A percentile compares a stretch with the other conserved stretches of the same genome.
Evolutionary conservation across 2,888 invertebrate species (phyloP).

Genomic region (Drosophila parthenogenetica): DNA sequence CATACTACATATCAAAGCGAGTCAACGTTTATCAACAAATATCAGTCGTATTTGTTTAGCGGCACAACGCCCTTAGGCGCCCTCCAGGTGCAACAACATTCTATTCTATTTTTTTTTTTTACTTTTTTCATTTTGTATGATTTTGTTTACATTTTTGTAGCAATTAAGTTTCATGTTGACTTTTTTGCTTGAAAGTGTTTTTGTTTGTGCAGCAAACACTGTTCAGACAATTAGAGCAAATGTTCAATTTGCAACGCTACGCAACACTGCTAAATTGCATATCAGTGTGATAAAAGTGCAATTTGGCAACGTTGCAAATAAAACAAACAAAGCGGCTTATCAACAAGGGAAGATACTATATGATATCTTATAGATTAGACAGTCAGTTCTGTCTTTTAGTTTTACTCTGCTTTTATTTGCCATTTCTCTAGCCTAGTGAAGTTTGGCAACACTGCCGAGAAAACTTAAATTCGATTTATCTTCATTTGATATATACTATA

Average conservation of each 20-base stretch:
- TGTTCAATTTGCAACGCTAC: conserved; percentile 30
- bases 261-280: conserved; percentile 27
- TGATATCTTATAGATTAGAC: too few species aligned
- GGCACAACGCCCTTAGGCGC: conserved; percentile 62
- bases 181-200: conserved; percentile 43
- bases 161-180: conserved; percentile 61
- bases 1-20: conserved; percentile 37
- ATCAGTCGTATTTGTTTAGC: conserved; percentile 61
- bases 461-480: neutral
- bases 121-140: conserved; percentile 15
- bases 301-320: conserved; percentile 16
- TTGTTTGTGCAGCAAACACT: conserved; percentile 59
- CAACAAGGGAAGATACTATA: too few species aligned
- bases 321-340: neutral
- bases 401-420: neutral
- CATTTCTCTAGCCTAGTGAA: neutral
- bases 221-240: conserved; percentile 47
- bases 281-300: conserved; percentile 11
- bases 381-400: too few species aligned
- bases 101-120: conserved; percentile 2
- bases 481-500: conserved; percentile 5
- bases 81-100: conserved; percentile 38
- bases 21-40: conserved; percentile 65
- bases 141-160: conserved; percentile 41
- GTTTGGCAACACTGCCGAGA: neutral